Evolutionary conservation across 2,888 invertebrate species (phyloP).

Genomic region (Apamea sordens): DNA sequence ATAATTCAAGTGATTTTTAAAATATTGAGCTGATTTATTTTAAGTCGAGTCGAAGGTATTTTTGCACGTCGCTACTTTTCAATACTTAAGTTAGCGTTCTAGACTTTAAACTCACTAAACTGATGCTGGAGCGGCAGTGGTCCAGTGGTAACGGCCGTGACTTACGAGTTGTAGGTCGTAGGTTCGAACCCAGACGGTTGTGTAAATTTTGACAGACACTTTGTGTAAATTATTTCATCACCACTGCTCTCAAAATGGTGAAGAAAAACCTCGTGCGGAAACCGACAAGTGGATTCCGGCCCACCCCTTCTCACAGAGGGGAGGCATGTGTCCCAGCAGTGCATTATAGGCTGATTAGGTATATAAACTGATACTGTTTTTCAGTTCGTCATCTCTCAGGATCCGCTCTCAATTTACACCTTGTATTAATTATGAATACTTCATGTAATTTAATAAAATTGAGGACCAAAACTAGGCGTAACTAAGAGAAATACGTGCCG

Average conservation of each 20-base stretch:
- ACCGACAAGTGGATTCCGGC: not conserved
- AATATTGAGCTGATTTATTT: constrained; percentile 50
- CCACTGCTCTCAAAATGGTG: not conserved
- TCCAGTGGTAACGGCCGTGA: not conserved
- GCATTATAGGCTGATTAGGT: not conserved
- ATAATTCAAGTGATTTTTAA: constrained; percentile 41
- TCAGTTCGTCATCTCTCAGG: not conserved
- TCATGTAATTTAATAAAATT: constrained; percentile 49
- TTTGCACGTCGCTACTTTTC: not conserved
- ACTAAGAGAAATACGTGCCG: constrained; percentile 67
- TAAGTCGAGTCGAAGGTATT: constrained; percentile 9
- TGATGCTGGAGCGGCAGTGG: not conserved
- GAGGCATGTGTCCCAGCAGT: not conserved
- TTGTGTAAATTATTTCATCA: not conserved
- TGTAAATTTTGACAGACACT: no score
- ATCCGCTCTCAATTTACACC: not conserved
- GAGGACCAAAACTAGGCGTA: constrained; percentile 39
- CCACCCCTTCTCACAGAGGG: not conserved
- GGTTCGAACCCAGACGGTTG: not conserved
- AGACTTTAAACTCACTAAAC: not conserved
- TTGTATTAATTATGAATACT: constrained; percentile 35
- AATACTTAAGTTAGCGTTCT: not conserved
- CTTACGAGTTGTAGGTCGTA: not conserved
- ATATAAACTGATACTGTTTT: not conserved
- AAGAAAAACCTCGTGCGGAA: not conserved